A percentile compares a stretch with the other conserved stretches of the same genome.
phyloP scores from a whole-genome alignment of 2,797 vertebrate species.

The Centroberyx gerrardi region DNA sequence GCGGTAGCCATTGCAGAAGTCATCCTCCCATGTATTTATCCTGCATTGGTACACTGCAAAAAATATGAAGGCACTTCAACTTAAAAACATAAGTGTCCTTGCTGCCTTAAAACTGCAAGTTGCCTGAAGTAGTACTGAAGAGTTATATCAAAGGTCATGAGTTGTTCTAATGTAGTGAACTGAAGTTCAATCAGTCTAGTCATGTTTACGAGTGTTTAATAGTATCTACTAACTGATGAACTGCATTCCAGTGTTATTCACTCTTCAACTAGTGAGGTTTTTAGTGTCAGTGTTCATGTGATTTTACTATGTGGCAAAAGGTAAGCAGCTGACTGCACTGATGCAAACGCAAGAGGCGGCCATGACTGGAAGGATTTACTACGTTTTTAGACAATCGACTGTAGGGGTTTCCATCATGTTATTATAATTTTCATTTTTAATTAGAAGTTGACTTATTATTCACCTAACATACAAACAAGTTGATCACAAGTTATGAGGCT shows the following conservation, averaged over 20 bases:
- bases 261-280: neutral
- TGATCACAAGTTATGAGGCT: too few relatives aligned
- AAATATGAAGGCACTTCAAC: constrained; percentile 66
- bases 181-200: too few relatives aligned
- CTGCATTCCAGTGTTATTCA: neutral
- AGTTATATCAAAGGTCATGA: neutral
- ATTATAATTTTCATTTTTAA: too few relatives aligned
- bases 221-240: too few relatives aligned
- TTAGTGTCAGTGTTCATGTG: neutral
- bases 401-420: too few relatives aligned
- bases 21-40: neutral
- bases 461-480: neutral
- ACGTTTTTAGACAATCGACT: too few relatives aligned
- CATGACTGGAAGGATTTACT: too few relatives aligned
- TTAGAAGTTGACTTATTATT: too few relatives aligned
- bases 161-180: too few relatives aligned
- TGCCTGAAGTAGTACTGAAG: neutral
- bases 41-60: neutral
- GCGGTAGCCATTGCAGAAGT: constrained; percentile 63
- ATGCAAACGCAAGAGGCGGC: neutral
- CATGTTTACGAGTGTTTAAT: too few relatives aligned
- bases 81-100: constrained; percentile 23
- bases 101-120: neutral
- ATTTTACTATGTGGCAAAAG: constrained; percentile 11
- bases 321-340: neutral